A percentile compares a stretch with the other conserved stretches of the same genome.
Conservation (phyloP, 2,888 invertebrate genomes). For the Catonia carolina region DNA sequence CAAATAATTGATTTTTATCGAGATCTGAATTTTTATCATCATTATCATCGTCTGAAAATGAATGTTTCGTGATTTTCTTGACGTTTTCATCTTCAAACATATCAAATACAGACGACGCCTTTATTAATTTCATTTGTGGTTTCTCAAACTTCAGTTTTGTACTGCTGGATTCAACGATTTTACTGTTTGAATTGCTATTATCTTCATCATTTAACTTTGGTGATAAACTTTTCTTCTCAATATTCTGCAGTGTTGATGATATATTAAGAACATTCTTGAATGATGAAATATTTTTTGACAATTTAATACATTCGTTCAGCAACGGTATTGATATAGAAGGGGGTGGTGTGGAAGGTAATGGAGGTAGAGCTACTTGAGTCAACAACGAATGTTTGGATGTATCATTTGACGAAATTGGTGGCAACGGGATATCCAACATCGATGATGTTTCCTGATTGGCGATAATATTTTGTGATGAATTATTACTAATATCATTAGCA, state of each 20-base stretch:
- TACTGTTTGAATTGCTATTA: too few relatives aligned
- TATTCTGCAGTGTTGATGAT: background rate
- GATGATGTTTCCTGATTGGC: background rate
- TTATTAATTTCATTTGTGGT: conserved; percentile 29
- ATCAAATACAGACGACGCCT: conserved; percentile 23
- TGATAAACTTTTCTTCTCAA: too few relatives aligned
- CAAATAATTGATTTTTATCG: background rate
- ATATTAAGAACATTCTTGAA: conserved; percentile 31
- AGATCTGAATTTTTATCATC: background rate
- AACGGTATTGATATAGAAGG: background rate
- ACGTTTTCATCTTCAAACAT: conserved; percentile 31
- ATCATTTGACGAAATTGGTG: conserved; percentile 21
- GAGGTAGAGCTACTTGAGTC: background rate
- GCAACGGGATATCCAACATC: conserved; percentile 30
- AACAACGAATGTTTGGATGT: too few relatives aligned
- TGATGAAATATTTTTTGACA: conserved; percentile 11
- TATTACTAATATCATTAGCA: background rate
- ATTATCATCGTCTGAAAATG: background rate
- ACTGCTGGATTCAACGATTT: too few relatives aligned
- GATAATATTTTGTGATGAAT: background rate
- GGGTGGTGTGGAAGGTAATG: conserved; percentile 6
- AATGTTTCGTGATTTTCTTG: conserved; percentile 2
- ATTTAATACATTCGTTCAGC: too few relatives aligned
- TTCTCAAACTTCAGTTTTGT: conserved; percentile 29
- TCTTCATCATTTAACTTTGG: too few relatives aligned